A percentile compares a stretch with the other conserved stretches of the same genome.
Evolutionary conservation across 1,140 invertebrate genomes (phyloP).

Genomic region (Ceratoteleas bidentatus): DNA sequence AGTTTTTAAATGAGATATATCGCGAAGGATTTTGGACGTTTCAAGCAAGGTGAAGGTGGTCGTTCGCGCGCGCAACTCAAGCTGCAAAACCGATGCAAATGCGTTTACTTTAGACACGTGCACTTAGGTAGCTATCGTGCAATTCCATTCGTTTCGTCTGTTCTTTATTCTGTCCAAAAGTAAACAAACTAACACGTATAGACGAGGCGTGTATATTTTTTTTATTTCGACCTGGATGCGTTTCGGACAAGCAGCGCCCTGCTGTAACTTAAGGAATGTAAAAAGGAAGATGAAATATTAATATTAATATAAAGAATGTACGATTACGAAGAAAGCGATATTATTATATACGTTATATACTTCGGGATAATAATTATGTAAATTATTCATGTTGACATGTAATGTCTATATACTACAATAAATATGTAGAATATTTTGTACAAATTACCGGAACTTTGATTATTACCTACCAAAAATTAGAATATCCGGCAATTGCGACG

Average conservation of each 20-base stretch:
- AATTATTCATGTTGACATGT: constrained; percentile 73
- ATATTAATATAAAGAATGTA: constrained; percentile 55
- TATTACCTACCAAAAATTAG: constrained; percentile 1
- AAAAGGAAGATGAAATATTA: constrained; percentile 45
- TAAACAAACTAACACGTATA: constrained; percentile 22
- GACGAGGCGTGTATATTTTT: constrained; percentile 38
- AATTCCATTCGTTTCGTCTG: constrained; percentile 45
- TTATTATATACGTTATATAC: constrained; percentile 63
- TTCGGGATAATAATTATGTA: constrained; percentile 62
- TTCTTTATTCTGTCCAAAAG: constrained; percentile 35
- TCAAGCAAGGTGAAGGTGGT: constrained; percentile 24
- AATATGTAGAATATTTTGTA: constrained; percentile 79
- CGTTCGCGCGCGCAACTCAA: constrained; percentile 42
- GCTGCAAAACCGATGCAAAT: constrained; percentile 36
- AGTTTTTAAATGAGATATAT: constrained; percentile 50
- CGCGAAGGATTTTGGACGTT: constrained; percentile 21
- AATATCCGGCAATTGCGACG: no score
- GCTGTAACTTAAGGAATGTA: constrained; percentile 47
- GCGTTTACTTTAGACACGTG: constrained; percentile 26
- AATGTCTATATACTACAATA: constrained; percentile 77
- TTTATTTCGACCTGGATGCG: constrained; percentile 35
- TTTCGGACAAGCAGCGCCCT: constrained; percentile 10
- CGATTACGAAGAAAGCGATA: constrained; percentile 46
- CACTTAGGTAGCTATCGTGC: constrained; percentile 54
- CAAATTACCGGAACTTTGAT: constrained; percentile 42